Evolutionary conservation across 2,113 vertebrate genomes (phyloP).

Genomic region (Ceyx cyanopectus): DNA sequence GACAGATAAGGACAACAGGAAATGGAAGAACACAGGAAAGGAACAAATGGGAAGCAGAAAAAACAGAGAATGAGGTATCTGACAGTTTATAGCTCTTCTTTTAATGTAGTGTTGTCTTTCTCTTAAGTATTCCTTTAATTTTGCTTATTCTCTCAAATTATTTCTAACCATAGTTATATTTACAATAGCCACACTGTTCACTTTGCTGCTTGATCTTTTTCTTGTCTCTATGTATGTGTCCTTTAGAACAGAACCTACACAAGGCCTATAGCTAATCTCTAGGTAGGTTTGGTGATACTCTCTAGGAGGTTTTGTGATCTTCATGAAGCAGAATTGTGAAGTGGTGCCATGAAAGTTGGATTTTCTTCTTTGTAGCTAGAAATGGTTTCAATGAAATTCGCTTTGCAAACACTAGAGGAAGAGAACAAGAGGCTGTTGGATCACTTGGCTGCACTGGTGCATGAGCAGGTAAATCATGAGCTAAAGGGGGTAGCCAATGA

Average conservation of each 20-base stretch:
- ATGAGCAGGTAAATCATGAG: slow-evolving; percentile 57
- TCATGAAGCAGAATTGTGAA: background rate
- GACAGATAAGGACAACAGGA: slow-evolving; percentile 64
- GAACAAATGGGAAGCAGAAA: slow-evolving; percentile 69
- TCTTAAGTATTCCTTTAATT: background rate
- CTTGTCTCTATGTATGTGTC: background rate
- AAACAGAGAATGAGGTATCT: slow-evolving; percentile 74
- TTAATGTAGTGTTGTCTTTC: background rate
- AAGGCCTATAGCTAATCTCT: background rate
- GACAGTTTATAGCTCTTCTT: background rate
- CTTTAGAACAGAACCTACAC: background rate
- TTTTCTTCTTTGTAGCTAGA: slow-evolving; percentile 66
- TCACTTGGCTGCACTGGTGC: slow-evolving; percentile 50
- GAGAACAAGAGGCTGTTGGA: slow-evolving; percentile 73
- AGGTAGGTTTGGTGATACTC: background rate
- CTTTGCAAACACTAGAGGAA: slow-evolving; percentile 58
- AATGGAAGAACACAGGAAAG: slow-evolving; percentile 63
- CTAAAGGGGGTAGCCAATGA: background rate
- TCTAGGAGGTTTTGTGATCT: background rate
- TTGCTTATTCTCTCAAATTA: background rate
- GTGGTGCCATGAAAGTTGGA: background rate
- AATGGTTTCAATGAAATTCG: slow-evolving; percentile 53
- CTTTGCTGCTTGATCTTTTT: background rate
- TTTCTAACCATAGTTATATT: background rate
- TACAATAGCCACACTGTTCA: background rate